Evolutionary conservation across 2,797 vertebrate genomes (phyloP).

Genomic region (Hypotaenidia philippensis): DNA sequence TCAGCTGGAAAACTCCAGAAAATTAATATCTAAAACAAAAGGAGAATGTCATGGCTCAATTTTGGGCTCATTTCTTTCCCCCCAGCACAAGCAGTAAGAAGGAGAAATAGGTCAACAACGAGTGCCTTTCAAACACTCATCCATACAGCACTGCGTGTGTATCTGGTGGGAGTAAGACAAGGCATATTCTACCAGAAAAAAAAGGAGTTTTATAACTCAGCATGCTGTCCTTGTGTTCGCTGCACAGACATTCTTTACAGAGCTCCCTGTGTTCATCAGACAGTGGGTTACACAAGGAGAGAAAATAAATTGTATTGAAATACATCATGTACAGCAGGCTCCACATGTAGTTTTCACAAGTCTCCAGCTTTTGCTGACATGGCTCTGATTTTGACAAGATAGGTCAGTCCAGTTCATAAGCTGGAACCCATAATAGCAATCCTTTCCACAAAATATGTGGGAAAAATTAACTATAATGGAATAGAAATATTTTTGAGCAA

Average conservation of each 20-base stretch:
- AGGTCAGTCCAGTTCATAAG: constrained; percentile 27
- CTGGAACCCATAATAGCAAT: not conserved
- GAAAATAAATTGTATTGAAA: not conserved
- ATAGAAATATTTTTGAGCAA: constrained; percentile 47
- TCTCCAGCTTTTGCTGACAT: not conserved
- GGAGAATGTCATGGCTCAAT: not conserved
- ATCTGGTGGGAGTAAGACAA: not conserved
- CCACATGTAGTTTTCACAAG: not conserved
- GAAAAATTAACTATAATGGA: not conserved
- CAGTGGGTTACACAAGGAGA: not conserved
- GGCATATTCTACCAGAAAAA: not conserved
- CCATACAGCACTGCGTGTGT: not conserved
- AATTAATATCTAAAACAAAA: not conserved
- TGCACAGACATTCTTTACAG: not conserved
- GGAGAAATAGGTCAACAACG: not conserved
- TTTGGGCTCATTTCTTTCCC: not conserved
- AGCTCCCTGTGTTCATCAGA: not conserved
- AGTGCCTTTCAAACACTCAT: not conserved
- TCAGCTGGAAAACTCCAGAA: not conserved
- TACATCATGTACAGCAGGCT: not conserved
- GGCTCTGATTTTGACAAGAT: constrained; percentile 15
- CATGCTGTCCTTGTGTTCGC: not conserved
- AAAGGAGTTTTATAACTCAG: not conserved
- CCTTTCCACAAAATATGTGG: not conserved
- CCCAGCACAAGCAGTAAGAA: not conserved